These are phyloP conservation scores for Ciconia nigra DNA, from an alignment of 2,797 vertebrate species.

Conservation along the genomic window DNA sequence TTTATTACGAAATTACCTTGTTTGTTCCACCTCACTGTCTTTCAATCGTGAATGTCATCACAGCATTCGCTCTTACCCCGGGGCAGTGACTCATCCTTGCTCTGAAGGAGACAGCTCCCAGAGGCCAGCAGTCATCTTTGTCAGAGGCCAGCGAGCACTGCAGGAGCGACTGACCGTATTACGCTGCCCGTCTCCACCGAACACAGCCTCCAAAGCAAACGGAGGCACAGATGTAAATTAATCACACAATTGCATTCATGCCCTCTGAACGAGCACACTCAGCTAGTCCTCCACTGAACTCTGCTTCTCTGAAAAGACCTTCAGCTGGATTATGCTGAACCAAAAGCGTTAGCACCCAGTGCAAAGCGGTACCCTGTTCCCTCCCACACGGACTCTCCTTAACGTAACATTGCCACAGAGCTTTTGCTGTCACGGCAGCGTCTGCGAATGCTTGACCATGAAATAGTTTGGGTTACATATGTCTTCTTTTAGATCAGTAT, in stretches of 20 bases:
- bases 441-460: neutral
- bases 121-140: neutral
- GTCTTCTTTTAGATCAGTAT: neutral
- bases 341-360: neutral
- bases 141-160: neutral
- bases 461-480: neutral
- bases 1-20: constrained; percentile 9
- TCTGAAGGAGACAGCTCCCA: neutral
- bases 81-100: neutral
- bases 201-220: neutral
- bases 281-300: constrained; percentile 32
- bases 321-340: constrained; percentile 22
- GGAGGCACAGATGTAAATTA: neutral
- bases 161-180: neutral
- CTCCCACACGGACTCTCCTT: rapidly evolving
- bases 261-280: constrained; percentile 23
- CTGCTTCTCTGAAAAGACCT: constrained; percentile 25
- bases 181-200: neutral
- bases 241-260: constrained; percentile 52
- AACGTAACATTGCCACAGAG: neutral
- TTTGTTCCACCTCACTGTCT: constrained; percentile 9
- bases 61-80: neutral
- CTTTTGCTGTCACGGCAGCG: neutral
- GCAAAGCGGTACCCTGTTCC: neutral
- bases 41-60: neutral